A percentile compares a stretch with the other conserved stretches of the same genome.
phyloP scores from a whole-genome alignment of 1,140 invertebrate genomes.

The Aphaenogaster ashmeadi region DNA sequence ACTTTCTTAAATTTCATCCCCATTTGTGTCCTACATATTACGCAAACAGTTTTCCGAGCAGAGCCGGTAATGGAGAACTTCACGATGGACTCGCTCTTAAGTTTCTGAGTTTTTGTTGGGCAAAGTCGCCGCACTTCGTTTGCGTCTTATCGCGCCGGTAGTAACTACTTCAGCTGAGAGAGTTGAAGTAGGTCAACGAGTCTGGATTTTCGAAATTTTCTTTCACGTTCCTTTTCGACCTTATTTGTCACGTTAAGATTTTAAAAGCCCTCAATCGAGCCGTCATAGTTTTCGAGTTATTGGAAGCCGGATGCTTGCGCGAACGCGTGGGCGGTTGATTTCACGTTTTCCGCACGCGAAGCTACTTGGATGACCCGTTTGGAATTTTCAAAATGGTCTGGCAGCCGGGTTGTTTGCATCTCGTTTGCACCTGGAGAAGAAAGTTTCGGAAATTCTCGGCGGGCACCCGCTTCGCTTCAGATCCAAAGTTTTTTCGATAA shows the following conservation, averaged over 20 bases:
- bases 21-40: slow-evolving; percentile 54
- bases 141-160: slow-evolving; percentile 38
- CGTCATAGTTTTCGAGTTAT: slow-evolving; percentile 55
- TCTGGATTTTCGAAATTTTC: slow-evolving; percentile 54
- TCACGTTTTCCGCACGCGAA: slow-evolving; percentile 46
- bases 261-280: slow-evolving; percentile 48
- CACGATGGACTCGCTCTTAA: slow-evolving; percentile 45
- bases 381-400: slow-evolving; percentile 60
- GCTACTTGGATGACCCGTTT: slow-evolving; percentile 40
- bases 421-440: slow-evolving; percentile 63
- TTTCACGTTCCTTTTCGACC: background rate
- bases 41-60: slow-evolving; percentile 49
- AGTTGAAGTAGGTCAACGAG: slow-evolving; percentile 44
- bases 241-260: slow-evolving; percentile 41
- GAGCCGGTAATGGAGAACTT: slow-evolving; percentile 59
- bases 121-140: slow-evolving; percentile 44
- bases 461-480: slow-evolving; percentile 40
- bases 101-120: slow-evolving; percentile 23
- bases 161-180: slow-evolving; percentile 15
- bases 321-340: slow-evolving; percentile 25
- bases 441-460: slow-evolving; percentile 61
- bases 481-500: slow-evolving; percentile 62
- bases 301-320: background rate
- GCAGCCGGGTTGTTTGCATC: slow-evolving; percentile 54
- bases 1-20: slow-evolving; percentile 39